Evolutionary conservation across 2,113 vertebrate species (phyloP).

Genomic region (Leuciscus idus): DNA sequence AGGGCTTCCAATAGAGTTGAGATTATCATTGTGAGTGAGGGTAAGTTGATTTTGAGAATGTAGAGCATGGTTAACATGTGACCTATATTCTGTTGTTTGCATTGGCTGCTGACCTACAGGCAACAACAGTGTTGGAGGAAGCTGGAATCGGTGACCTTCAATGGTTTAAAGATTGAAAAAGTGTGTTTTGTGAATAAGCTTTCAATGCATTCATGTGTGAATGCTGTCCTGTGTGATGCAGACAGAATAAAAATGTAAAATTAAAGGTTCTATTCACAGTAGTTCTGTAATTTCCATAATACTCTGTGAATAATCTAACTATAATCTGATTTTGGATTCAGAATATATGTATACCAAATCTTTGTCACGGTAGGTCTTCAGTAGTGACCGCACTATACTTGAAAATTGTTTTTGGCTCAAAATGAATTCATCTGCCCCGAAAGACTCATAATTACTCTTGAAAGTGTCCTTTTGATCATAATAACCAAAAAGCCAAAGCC

Average conservation of each 20-base stretch:
- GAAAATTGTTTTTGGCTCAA: neutral
- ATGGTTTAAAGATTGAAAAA: neutral
- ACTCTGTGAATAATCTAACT: neutral
- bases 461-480: conserved; percentile 6
- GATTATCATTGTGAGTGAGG: neutral
- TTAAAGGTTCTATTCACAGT: neutral
- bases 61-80: conserved; percentile 17
- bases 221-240: too few species aligned
- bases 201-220: neutral
- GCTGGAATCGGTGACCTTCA: neutral
- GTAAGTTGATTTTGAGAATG: neutral
- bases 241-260: neutral
- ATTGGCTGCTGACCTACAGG: neutral
- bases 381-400: neutral
- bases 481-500: conserved; percentile 17
- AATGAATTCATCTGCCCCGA: neutral
- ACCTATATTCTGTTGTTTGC: conserved; percentile 5
- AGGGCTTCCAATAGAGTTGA: neutral
- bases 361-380: neutral
- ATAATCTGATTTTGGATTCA: neutral
- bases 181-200: neutral
- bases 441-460: neutral
- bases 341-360: neutral
- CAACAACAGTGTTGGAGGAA: neutral
- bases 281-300: neutral